These are phyloP conservation scores for Phanerotoma sp. DNA, from an alignment of 2,888 invertebrate genomes.

Conservation along the genomic window DNA sequence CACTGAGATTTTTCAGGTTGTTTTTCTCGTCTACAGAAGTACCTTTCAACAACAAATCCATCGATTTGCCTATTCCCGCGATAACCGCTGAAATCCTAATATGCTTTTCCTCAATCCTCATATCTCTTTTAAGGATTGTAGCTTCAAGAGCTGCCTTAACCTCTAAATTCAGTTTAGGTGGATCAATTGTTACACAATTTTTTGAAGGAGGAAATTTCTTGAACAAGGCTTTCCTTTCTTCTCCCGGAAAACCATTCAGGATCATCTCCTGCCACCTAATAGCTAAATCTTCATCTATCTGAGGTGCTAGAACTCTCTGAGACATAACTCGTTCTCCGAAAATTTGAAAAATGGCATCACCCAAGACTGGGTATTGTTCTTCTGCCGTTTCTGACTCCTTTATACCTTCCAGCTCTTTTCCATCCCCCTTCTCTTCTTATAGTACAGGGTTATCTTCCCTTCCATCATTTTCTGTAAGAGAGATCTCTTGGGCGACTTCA, in stretches of 20 bases:
- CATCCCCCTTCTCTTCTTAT: too few relatives aligned
- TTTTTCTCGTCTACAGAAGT: too few relatives aligned
- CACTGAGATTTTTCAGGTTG: too few relatives aligned
- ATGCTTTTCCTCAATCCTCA: slow-evolving; percentile 1
- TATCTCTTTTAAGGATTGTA: not conserved
- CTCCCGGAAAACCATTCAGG: not conserved
- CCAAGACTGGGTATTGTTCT: too few relatives aligned
- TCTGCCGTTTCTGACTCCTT: too few relatives aligned
- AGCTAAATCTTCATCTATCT: not conserved
- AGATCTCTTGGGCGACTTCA: too few relatives aligned
- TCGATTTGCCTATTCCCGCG: too few relatives aligned
- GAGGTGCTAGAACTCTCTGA: not conserved
- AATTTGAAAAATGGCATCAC: not conserved
- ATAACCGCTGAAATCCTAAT: too few relatives aligned
- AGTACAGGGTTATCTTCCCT: too few relatives aligned
- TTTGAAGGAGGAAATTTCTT: slow-evolving; percentile 1
- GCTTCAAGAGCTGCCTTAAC: not conserved
- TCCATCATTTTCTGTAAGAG: too few relatives aligned
- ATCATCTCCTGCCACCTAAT: not conserved
- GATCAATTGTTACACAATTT: slow-evolving; percentile 2
- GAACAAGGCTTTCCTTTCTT: not conserved
- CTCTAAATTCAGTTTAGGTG: slow-evolving; percentile 1
- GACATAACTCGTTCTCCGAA: not conserved
- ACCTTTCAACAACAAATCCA: too few relatives aligned
- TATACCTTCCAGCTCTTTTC: too few relatives aligned